Percentiles rank a stretch among this genome's conserved stretches.
Evolutionary conservation across 1,140 invertebrate genomes (phyloP).

Genomic region (Micrasema minimum): DNA sequence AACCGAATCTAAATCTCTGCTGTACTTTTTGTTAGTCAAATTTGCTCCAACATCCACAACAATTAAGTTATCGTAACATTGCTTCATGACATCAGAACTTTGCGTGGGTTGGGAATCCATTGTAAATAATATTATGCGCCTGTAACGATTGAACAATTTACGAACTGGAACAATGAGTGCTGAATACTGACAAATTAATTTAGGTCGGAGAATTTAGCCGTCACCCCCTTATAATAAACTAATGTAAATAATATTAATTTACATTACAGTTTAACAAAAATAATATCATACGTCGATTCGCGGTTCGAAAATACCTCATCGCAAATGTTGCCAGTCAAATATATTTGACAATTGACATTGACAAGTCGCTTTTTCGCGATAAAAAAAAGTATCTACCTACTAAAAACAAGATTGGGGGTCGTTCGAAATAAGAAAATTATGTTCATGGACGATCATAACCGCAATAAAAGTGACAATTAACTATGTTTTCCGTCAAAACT

Average conservation of each 20-base stretch:
- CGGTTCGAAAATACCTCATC: slow-evolving; percentile 34
- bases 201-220: slow-evolving; percentile 23
- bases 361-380: too few relatives aligned
- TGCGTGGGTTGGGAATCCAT: slow-evolving; percentile 46
- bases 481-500: too few relatives aligned
- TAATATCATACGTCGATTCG: slow-evolving; percentile 36
- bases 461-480: too few relatives aligned
- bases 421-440: too few relatives aligned
- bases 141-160: slow-evolving; percentile 1
- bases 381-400: too few relatives aligned
- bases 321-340: not conserved
- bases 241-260: slow-evolving; percentile 42
- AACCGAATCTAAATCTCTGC: slow-evolving; percentile 91
- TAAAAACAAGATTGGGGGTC: too few relatives aligned
- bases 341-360: slow-evolving; percentile 1
- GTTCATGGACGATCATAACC: too few relatives aligned
- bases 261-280: slow-evolving; percentile 43
- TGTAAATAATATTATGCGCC: slow-evolving; percentile 24
- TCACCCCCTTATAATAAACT: slow-evolving; percentile 39
- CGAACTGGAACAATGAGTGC: not conserved
- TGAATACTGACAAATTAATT: not conserved
- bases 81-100: slow-evolving; percentile 46
- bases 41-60: slow-evolving; percentile 94
- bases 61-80: slow-evolving; percentile 84
- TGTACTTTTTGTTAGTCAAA: slow-evolving; percentile 94